These are phyloP conservation scores for Tragelaphus scriptus DNA, from an alignment of 2,113 vertebrate species.

Conservation along the genomic window DNA sequence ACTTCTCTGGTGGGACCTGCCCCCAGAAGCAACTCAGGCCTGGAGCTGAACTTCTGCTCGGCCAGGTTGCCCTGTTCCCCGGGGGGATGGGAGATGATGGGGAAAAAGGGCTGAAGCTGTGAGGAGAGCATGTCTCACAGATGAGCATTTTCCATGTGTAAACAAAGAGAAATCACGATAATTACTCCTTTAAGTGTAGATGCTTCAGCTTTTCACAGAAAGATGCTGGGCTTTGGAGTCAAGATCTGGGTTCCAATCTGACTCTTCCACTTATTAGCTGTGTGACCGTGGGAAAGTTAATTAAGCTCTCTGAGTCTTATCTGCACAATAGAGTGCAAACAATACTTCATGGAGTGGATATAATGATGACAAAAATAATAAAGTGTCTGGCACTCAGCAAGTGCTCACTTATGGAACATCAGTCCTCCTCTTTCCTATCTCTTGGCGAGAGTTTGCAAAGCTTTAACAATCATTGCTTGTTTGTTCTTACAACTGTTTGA, in stretches of 20 bases:
- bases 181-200: not conserved
- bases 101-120: no score
- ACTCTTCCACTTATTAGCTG: not conserved
- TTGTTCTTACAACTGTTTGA: not conserved
- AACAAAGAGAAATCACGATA: not conserved
- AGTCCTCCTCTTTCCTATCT: not conserved
- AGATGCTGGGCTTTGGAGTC: not conserved
- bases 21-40: not conserved
- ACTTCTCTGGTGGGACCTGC: not conserved
- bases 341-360: not conserved
- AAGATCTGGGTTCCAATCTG: not conserved
- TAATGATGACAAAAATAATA: not conserved
- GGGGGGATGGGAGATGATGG: not conserved
- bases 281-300: not conserved
- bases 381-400: not conserved
- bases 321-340: not conserved
- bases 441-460: not conserved
- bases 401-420: not conserved
- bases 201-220: not conserved
- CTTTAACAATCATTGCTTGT: not conserved
- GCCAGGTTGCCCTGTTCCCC: not conserved
- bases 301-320: not conserved
- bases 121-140: rapidly evolving
- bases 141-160: not conserved
- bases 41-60: not conserved